Percentiles rank a stretch among this genome's conserved stretches.
phyloP scores from a whole-genome alignment of 2,113 vertebrate species.

The Hystrix brachyura region DNA sequence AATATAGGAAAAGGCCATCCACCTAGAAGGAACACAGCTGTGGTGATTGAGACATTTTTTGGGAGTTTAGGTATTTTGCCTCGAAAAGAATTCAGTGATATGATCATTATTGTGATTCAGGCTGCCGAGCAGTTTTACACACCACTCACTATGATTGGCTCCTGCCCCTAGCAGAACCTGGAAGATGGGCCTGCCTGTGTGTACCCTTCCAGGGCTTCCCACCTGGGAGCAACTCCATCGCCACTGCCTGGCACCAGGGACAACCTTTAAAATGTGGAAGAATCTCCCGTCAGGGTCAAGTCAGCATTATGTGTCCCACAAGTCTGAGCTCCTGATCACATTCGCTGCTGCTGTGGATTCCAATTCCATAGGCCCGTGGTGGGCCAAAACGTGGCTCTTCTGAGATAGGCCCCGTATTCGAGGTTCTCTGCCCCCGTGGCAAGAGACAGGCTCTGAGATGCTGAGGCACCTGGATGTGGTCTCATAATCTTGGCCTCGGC shows the following conservation, averaged over 20 bases:
- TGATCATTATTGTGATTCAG: not conserved
- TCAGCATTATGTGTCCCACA: not conserved
- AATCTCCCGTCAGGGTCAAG: not conserved
- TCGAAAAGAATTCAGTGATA: not conserved
- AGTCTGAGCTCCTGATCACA: not conserved
- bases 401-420: not conserved
- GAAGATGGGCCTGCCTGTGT: not conserved
- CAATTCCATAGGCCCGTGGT: not conserved
- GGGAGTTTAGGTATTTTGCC: not conserved
- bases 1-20: not conserved
- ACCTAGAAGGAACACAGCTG: not conserved
- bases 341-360: not conserved
- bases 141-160: not conserved
- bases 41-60: not conserved
- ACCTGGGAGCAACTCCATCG: not conserved
- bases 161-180: not conserved
- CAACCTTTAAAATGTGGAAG: not conserved
- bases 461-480: not conserved
- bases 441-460: not conserved
- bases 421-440: not conserved
- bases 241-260: not conserved
- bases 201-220: not conserved
- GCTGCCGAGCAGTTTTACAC: not conserved
- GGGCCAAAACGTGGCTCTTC: not conserved
- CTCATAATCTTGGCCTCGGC: not conserved